Base-by-base conservation (phyloP, 2,797 vertebrate genomes). In the Epinephelus awoara region DNA sequence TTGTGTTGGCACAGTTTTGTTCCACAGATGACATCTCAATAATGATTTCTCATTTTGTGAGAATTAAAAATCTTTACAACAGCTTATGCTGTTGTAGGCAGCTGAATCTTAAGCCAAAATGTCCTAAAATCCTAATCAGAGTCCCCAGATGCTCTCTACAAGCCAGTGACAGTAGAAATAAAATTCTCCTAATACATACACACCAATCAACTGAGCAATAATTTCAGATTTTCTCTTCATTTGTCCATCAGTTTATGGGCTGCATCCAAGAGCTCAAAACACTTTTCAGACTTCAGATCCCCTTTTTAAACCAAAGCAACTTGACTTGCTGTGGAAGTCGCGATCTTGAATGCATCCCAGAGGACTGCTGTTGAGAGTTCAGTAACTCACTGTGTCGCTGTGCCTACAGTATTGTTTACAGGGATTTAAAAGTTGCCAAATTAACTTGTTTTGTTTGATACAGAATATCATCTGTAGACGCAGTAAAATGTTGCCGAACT, bases 331-430 rank as follows among this genome's bases (percentile, higher is more conserved):
- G 58, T 57, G 62, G 68, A 84, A 46, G 90, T 85, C 27, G 40
- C n/a, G 29, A 69, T 77, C 84, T 80, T 84, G 89, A 85, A 86
- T 49, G 79, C 79, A 83, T 66, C 85, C 73, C 81, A 18, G 85
- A 74, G 56, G 58, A 72, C 58, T 38, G 66, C 61, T 81, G 75
- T 52, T 5, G 56, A 80, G 81, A 80, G 83, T 85, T 90, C 75
- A 81, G 85, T 76, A 61, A 83, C 75, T 50, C 64, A 25, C 87
- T 73, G 84, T 75, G 84, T 89, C 88, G 10, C 90, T 87, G 89
- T 91, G 90, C 88, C 90, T 87, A 83, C 88, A 75, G 66, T 77
- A n/a, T 77, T 51, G 82, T 91, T 93, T 90, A 93, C 91, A 91
- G 86, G 82, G 87, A 91, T 84, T 88, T 74, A 15, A 83, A 77